Evolutionary conservation across 2,113 vertebrate species (phyloP), one percentile per base, ranked within the genome.

Genomic region (Etheostoma cragini): DNA sequence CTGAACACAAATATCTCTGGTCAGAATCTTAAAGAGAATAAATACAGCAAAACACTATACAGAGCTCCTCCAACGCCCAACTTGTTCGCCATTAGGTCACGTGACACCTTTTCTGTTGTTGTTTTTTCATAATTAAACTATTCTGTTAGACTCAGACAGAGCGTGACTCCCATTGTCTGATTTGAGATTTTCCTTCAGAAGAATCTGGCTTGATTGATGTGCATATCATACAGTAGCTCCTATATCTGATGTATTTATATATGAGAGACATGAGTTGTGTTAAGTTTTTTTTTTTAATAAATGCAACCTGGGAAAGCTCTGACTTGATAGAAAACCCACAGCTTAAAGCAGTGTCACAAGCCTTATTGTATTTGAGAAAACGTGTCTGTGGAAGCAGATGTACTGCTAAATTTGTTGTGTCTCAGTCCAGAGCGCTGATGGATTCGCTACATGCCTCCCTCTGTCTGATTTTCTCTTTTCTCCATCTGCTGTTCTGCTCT

Each of bases 311-410:
- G 6, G 35, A 26, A n/a, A 15, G 15, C 47, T 66, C 78, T 38
- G 46, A 63, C 49, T 72, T 19, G 8, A 78, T 62, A n/a, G 60
- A 64, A 66, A 75, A 33, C 42, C 63, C 60, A 49, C 61, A 72
- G 76, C 54, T 35, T 22, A 15, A 61, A 35, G 58, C 45, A 4
- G 45, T 16, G 38, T 47, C 24, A 53, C 24, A 72, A 65, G 66
- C 56, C 42, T 78, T 17, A 60, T 47, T 81, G 53, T 72, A 50
- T 80, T 60, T 58, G n/a, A 62, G 72, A 49, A 68, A 64, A 76
- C 68, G 45, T 63, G 53, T 62, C 50, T 73, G 67, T 63, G 38
- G 42, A 21, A 87, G 42, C 82, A 87, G 68, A 85, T 83, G 54
- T 72, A 22, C 67, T 75, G 60, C 50, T 63, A 24, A 81, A 74